Conservation (phyloP, 1,140 invertebrate species). For the Drosophila ficusphila region DNA sequence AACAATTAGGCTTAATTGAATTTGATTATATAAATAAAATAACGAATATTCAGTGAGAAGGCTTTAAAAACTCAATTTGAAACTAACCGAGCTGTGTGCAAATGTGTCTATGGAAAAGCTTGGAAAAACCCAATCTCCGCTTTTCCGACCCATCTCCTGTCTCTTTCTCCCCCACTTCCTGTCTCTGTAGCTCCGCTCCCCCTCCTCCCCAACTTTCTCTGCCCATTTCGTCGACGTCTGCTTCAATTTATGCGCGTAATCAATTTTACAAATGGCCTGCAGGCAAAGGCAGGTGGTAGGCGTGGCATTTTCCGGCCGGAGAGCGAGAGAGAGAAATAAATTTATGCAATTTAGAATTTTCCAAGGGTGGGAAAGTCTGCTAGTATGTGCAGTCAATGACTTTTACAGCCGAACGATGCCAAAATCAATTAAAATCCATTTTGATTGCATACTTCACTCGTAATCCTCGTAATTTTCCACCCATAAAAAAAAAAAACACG, state of each 20-base stretch:
- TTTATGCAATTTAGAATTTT: conserved; percentile 82
- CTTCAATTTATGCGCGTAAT: conserved; percentile 82
- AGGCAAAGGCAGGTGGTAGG: conserved; percentile 60
- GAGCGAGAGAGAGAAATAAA: conserved; percentile 50
- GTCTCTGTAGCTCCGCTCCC: background rate
- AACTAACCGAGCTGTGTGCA: conserved; percentile 30
- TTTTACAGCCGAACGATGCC: conserved; percentile 51
- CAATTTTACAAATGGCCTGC: conserved; percentile 81
- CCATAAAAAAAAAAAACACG: background rate
- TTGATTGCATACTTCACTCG: conserved; percentile 63
- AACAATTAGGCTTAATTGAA: conserved; percentile 72
- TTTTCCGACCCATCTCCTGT: background rate
- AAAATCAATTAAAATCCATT: conserved; percentile 79
- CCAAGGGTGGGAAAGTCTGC: conserved; percentile 21
- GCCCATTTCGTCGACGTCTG: conserved; percentile 57
- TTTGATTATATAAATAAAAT: conserved; percentile 55
- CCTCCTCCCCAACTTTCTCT: background rate
- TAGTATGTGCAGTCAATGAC: conserved; percentile 67
- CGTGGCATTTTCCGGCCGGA: conserved; percentile 50
- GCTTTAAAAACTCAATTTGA: conserved; percentile 53
- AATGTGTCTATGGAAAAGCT: conserved; percentile 12
- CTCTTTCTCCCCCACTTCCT: background rate
- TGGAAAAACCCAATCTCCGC: conserved; percentile 30
- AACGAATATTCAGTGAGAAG: conserved; percentile 5
- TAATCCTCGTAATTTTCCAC: conserved; percentile 5